Percentiles rank a stretch among this genome's conserved stretches.
These are phyloP conservation scores for Pseudanteris insignis DNA, from an alignment of 2,888 invertebrate genomes.

Conservation along the genomic window DNA sequence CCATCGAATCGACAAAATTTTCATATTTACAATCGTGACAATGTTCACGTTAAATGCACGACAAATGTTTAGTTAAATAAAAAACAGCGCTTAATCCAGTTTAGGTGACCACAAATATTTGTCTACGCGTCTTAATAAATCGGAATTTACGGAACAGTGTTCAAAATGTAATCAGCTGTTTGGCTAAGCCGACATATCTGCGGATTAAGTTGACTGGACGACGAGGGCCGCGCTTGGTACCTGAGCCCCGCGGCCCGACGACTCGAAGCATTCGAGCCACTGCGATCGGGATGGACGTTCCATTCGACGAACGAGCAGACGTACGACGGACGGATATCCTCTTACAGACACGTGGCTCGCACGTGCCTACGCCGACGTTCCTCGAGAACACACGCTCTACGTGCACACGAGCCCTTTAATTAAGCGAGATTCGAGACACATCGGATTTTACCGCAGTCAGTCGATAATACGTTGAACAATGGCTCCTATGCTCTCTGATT, in stretches of 20 bases:
- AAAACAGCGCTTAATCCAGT: neutral
- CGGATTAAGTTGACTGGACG: conserved; percentile 37
- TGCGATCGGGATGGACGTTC: conserved; percentile 48
- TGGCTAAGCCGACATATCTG: conserved; percentile 35
- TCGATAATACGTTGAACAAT: conserved; percentile 36
- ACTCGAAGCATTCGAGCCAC: conserved; percentile 30
- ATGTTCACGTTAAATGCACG: too few relatives aligned
- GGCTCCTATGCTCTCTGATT: conserved; percentile 22
- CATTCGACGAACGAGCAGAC: conserved; percentile 39
- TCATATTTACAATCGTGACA: too few relatives aligned
- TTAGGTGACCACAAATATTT: neutral
- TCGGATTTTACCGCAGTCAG: conserved; percentile 54
- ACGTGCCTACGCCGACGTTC: conserved; percentile 60
- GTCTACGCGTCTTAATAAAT: neutral
- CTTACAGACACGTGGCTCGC: conserved; percentile 66
- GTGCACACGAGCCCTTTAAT: conserved; percentile 60
- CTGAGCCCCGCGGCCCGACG: conserved; percentile 48
- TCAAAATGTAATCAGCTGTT: conserved; percentile 21
- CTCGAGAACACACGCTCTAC: conserved; percentile 46
- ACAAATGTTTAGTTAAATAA: too few relatives aligned
- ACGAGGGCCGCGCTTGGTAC: conserved; percentile 48
- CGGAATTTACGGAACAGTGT: conserved; percentile 2
- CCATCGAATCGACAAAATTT: too few relatives aligned
- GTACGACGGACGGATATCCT: conserved; percentile 62
- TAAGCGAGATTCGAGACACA: conserved; percentile 62